These are phyloP conservation scores for Dichetophora obliterata DNA, from an alignment of 2,888 invertebrate genomes.

Conservation along the genomic window DNA sequence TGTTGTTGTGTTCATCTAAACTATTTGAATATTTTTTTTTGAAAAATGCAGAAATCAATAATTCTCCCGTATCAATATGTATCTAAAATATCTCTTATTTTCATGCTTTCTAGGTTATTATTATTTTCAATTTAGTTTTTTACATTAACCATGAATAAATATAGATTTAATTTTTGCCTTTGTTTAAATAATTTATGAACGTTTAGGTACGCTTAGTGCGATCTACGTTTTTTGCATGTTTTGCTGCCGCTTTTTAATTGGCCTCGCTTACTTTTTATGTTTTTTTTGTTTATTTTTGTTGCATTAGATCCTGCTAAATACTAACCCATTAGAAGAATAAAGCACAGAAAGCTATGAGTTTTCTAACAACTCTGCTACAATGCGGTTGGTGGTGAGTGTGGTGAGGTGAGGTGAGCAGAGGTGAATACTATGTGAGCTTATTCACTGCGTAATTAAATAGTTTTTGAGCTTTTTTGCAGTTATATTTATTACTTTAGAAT, in stretches of 20 bases:
- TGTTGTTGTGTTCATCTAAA: too few relatives aligned
- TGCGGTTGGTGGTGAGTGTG: too few relatives aligned
- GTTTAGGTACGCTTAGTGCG: slow-evolving; percentile 19
- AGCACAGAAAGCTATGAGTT: background rate
- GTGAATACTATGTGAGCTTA: background rate
- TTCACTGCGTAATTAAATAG: background rate
- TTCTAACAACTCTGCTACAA: too few relatives aligned
- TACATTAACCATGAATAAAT: slow-evolving; percentile 12
- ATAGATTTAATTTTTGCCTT: slow-evolving; percentile 5
- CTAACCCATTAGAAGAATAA: background rate
- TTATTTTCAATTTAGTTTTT: slow-evolving; percentile 35
- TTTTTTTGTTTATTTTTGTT: background rate
- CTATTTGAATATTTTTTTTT: background rate
- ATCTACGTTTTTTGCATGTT: slow-evolving; percentile 10
- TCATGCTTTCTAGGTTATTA: slow-evolving; percentile 32
- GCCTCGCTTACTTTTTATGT: background rate
- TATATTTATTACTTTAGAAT: slow-evolving; percentile 37
- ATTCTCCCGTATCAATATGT: slow-evolving; percentile 20
- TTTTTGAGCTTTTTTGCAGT: slow-evolving; percentile 12
- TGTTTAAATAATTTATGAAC: background rate
- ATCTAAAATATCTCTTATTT: slow-evolving; percentile 41
- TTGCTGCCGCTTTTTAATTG: background rate
- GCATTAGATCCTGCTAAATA: background rate
- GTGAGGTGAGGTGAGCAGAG: too few relatives aligned
- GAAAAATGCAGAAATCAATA: slow-evolving; percentile 4